phyloP scores from a whole-genome alignment of 2,888 invertebrate genomes.

The Smittia sp. region DNA sequence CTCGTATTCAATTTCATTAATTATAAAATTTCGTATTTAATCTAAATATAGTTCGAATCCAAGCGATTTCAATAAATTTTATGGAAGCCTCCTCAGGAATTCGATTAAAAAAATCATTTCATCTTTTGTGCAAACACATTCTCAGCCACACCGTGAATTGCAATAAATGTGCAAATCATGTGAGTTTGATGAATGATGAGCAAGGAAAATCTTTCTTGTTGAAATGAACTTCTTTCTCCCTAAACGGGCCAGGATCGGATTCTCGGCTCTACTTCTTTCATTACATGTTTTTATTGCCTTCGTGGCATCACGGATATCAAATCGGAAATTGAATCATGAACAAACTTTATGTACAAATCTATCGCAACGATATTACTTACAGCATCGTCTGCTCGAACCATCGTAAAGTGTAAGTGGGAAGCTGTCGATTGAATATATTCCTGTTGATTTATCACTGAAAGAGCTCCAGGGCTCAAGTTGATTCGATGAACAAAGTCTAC shows the following conservation, averaged over 20 bases:
- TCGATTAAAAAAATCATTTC: conserved; percentile 17
- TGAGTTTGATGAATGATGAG: conserved; percentile 39
- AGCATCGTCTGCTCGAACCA: conserved; percentile 15
- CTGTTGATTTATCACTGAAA: conserved; percentile 1
- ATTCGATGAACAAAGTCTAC: background rate
- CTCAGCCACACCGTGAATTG: background rate
- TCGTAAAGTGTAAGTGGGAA: conserved; percentile 10
- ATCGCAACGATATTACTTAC: conserved; percentile 31
- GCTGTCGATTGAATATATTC: conserved; percentile 21
- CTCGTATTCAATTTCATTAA: too few relatives aligned
- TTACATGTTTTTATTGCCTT: conserved; percentile 9
- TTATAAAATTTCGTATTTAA: too few relatives aligned
- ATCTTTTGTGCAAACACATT: conserved; percentile 1
- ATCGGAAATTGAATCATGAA: conserved; percentile 40
- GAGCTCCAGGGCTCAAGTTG: background rate
- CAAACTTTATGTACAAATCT: conserved; percentile 23
- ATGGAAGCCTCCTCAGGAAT: background rate
- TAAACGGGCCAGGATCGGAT: background rate
- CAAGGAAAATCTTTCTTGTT: background rate
- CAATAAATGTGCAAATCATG: conserved; percentile 41
- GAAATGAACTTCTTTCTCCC: background rate
- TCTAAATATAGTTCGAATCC: too few relatives aligned
- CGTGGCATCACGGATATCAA: conserved; percentile 21
- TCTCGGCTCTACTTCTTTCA: background rate
- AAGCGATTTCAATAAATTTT: background rate